phyloP scores from a whole-genome alignment of 2,113 vertebrate genomes.

The Pogona vitticeps region DNA sequence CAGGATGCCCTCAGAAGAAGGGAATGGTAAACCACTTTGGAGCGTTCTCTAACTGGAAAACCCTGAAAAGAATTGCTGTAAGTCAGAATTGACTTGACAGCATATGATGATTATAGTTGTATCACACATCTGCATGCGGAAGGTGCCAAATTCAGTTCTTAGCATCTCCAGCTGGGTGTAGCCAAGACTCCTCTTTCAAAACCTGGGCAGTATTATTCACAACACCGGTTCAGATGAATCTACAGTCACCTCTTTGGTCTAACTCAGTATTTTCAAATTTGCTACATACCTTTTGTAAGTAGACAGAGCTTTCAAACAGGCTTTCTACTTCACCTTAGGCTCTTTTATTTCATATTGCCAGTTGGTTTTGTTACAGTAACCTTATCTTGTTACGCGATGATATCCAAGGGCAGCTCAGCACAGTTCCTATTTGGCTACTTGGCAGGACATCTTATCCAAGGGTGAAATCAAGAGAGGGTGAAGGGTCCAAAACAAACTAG shows the following conservation, averaged over 20 bases:
- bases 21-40: too few species aligned
- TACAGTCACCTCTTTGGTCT: not conserved
- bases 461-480: conserved; percentile 22
- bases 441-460: not conserved
- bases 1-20: too few species aligned
- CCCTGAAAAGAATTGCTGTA: too few species aligned
- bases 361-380: conserved; percentile 50
- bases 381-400: conserved; percentile 39
- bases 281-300: not conserved
- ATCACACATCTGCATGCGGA: not conserved
- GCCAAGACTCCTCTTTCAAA: not conserved
- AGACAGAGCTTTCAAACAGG: not conserved
- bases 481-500: not conserved
- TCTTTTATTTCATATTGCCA: conserved; percentile 46
- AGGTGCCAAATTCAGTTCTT: not conserved
- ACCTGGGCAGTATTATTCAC: not conserved
- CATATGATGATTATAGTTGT: too few species aligned
- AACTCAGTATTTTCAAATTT: not conserved
- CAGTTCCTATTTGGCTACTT: rapidly evolving
- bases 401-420: not conserved
- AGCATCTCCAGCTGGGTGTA: not conserved
- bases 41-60: too few species aligned
- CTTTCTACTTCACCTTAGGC: conserved; percentile 52
- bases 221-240: too few species aligned
- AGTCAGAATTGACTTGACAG: too few species aligned